Evolutionary conservation across 2,113 vertebrate genomes (phyloP).

Genomic region (Loxodonta africana): DNA sequence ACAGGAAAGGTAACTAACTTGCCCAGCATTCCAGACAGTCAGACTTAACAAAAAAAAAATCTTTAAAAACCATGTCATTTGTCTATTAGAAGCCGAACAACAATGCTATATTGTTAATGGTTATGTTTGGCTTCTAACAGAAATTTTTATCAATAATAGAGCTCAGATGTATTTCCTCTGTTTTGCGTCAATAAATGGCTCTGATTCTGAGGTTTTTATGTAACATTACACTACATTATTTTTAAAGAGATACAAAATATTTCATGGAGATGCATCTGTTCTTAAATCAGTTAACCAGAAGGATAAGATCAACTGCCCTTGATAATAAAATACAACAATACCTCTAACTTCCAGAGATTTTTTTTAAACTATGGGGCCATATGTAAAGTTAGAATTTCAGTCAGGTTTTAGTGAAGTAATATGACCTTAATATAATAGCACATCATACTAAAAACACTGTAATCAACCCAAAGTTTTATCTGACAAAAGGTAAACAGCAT

Average conservation of each 20-base stretch:
- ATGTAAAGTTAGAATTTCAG: constrained; percentile 29
- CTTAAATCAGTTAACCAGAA: not conserved
- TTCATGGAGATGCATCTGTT: constrained; percentile 7
- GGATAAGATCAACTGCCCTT: not conserved
- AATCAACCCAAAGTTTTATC: constrained; percentile 31
- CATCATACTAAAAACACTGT: not conserved
- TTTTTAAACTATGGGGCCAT: not conserved
- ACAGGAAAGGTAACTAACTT: constrained; percentile 33
- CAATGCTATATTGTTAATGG: not conserved
- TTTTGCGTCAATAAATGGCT: not conserved
- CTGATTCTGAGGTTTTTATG: constrained; percentile 41
- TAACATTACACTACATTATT: constrained; percentile 25
- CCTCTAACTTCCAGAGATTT: not conserved
- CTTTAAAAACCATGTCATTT: constrained; percentile 34
- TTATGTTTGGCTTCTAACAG: constrained; percentile 24
- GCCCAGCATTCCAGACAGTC: not conserved
- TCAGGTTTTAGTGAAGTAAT: not conserved
- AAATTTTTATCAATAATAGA: constrained; percentile 45
- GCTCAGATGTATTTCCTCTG: not conserved
- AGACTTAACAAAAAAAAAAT: constrained; percentile 54
- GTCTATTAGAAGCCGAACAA: constrained; percentile 26
- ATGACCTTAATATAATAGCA: not conserved
- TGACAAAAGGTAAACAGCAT: not conserved
- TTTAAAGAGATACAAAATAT: constrained; percentile 36
- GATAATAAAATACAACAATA: constrained; percentile 26